A percentile compares a stretch with the other conserved stretches of the same genome.
Evolutionary conservation across 2,888 invertebrate genomes (phyloP).

Genomic region (Leptogaster cylindrica): DNA sequence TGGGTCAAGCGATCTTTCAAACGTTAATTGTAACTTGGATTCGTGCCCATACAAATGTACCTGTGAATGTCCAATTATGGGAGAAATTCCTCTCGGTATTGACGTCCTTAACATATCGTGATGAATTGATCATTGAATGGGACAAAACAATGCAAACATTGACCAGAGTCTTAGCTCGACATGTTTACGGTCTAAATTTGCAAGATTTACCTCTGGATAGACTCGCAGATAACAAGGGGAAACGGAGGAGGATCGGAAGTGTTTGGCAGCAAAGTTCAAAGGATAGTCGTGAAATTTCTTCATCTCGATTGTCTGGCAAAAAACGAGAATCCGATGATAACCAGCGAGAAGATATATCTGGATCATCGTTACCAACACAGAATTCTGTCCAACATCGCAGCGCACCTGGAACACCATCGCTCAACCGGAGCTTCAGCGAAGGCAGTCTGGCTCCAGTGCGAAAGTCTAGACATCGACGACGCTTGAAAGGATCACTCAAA

Average conservation of each 20-base stretch:
- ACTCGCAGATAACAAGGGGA: slow-evolving; percentile 78
- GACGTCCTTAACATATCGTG: slow-evolving; percentile 89
- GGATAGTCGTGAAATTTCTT: slow-evolving; percentile 44
- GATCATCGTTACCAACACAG: slow-evolving; percentile 45
- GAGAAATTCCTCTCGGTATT: slow-evolving; percentile 89
- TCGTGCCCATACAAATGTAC: slow-evolving; percentile 93
- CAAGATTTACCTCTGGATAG: slow-evolving; percentile 83
- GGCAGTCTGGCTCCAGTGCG: slow-evolving; percentile 62
- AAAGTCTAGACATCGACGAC: slow-evolving; percentile 50
- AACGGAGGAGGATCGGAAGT: slow-evolving; percentile 66
- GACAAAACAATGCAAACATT: slow-evolving; percentile 98
- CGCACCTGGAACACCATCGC: slow-evolving; percentile 54
- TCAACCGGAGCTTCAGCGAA: slow-evolving; percentile 66
- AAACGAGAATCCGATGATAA: slow-evolving; percentile 48
- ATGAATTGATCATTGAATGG: slow-evolving; percentile 95
- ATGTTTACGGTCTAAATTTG: slow-evolving; percentile 93
- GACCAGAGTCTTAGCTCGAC: slow-evolving; percentile 91
- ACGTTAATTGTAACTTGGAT: slow-evolving; percentile 98
- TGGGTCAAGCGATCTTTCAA: slow-evolving; percentile 87
- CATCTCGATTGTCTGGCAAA: slow-evolving; percentile 44
- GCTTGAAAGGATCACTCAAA: slow-evolving; percentile 49
- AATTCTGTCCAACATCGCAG: slow-evolving; percentile 44
- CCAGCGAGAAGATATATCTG: slow-evolving; percentile 51
- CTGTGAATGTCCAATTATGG: slow-evolving; percentile 88
- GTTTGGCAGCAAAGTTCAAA: slow-evolving; percentile 56